Base-by-base conservation (phyloP, 2,888 invertebrate genomes). In the Athalia circularis region DNA sequence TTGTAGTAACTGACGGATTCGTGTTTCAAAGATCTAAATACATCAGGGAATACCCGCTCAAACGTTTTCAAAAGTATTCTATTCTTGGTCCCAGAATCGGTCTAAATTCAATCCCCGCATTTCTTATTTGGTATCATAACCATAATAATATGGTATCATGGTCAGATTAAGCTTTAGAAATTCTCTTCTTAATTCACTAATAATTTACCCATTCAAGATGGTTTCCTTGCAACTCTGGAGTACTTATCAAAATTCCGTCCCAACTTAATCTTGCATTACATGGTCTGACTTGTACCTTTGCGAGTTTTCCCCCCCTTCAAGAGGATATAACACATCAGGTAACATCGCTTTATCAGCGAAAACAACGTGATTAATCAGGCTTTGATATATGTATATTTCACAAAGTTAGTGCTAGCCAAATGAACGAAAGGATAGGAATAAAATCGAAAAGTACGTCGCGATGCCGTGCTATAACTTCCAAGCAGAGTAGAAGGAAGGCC, bases 401-500 rank as follows among this genome's bases (percentile, higher is more conserved):
- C 9, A 11, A 54, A 4, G 54, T n/a, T 9, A 54, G n/a, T n/a
- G 54, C n/a, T n/a, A n/a, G 54, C 54, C 11, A 11, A n/a, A n/a
- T n/a, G 54, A 7, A 7, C 7, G 54, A 72, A 72, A 45, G 9
- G 47, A 72, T 8, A 62, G 47, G 72, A 57, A 47, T 47, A 11
- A 50, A 1, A 61, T 61, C 13, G 13, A 59, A 61, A 62, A 64
- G 75, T 15, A 75, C 29, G n/a, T 62, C 8, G 15, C 15, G 62
- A 62, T 29, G 29, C 29, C 29, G 29, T 29, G 29, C 29, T 29
- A 29, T 29, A 29, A 29, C 29, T 29, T 29, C 29, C 29, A 29
- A 29, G 29, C 29, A 2, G 13, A n/a, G 62, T 13, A 4, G 13
- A 15, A 45, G 8, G 64, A 64, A 64, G 80, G 82, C 82, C 82